Evolutionary conservation across 2,888 invertebrate genomes (phyloP), one percentile per base, ranked within the genome.

Genomic region (Busseola fusca): DNA sequence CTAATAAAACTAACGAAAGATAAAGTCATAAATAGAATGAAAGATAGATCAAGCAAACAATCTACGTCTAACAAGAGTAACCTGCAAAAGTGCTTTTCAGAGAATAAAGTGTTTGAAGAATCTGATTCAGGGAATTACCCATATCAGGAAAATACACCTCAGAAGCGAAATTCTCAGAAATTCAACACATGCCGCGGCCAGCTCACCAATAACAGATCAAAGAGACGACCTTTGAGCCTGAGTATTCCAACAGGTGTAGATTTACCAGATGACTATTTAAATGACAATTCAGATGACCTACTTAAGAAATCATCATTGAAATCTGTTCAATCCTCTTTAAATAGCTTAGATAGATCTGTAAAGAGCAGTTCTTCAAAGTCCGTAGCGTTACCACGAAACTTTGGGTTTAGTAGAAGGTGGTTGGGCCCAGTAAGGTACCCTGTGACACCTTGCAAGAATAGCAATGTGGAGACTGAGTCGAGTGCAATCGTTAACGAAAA

Each of bases 381-480:
- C 72, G 95, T 96, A 48, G 96, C 97, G 7, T 88, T 96, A 76
- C 97, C 97, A 12, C 93, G 96, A 74, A 96, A 96, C 86, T 96
- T 96, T 84, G 96, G 96, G 1, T 88, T 96, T 54, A 95, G 97
- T 72, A 92, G 97, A 81, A 95, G 95, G 80, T 97, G 97, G 96
- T 86, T 96, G 63, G 97, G 97, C 1, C 97, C 97, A 30, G 96
- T 97, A 0, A 91, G 96, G 80, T 97, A 97, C 89, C 97, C 97
- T 5, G 97, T 97, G 10, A 97, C 97, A 48, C 97, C 97, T 57
- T 96, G 96, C 69, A 97, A 97, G 86, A 95, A 94, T 79, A 93
- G 88, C 69, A 91, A 88, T 80, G 82, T 84, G 64, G 65, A 84
- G 71, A 84, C 87, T 70, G 89, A 88, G 48, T 78, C 86, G 40